Conservation (phyloP, 2,888 invertebrate species). For the Hemaris fuciformis region DNA sequence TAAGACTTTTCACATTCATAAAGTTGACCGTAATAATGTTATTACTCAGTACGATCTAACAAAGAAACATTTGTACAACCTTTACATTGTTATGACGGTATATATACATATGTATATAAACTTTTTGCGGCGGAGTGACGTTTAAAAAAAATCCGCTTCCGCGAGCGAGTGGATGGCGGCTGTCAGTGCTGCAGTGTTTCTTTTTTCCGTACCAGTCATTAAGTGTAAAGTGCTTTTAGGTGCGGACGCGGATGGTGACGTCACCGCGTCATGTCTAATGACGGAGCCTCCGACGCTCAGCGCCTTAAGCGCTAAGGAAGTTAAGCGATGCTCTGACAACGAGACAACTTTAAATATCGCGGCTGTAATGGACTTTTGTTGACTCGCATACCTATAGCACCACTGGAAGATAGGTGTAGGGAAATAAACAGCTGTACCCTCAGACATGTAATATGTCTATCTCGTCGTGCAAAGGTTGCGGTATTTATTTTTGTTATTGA, state of each 20-base stretch:
- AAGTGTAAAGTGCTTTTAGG: constrained; percentile 9
- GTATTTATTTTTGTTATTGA: too few species aligned
- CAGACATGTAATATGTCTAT: too few species aligned
- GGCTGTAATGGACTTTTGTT: not conserved
- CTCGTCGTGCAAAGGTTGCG: too few species aligned
- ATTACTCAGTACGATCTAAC: too few species aligned
- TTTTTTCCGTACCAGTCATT: constrained; percentile 4
- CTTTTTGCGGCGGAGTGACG: not conserved
- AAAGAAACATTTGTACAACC: too few species aligned
- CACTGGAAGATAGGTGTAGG: too few species aligned
- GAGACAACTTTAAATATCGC: not conserved
- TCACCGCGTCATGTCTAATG: constrained; percentile 1
- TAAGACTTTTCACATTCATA: too few species aligned
- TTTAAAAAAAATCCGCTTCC: not conserved
- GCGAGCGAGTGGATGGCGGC: not conserved
- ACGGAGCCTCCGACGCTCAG: not conserved
- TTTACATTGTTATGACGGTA: too few species aligned
- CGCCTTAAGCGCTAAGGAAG: constrained; percentile 2
- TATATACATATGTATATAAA: not conserved
- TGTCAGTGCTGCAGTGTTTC: not conserved
- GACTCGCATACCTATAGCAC: not conserved
- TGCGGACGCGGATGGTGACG: not conserved
- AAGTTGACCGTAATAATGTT: too few species aligned
- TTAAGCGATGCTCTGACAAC: not conserved
- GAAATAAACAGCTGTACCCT: too few species aligned